Evolutionary conservation across 2,113 vertebrate genomes (phyloP), one percentile per base, ranked within the genome.

Genomic region (Microtus oregoni): DNA sequence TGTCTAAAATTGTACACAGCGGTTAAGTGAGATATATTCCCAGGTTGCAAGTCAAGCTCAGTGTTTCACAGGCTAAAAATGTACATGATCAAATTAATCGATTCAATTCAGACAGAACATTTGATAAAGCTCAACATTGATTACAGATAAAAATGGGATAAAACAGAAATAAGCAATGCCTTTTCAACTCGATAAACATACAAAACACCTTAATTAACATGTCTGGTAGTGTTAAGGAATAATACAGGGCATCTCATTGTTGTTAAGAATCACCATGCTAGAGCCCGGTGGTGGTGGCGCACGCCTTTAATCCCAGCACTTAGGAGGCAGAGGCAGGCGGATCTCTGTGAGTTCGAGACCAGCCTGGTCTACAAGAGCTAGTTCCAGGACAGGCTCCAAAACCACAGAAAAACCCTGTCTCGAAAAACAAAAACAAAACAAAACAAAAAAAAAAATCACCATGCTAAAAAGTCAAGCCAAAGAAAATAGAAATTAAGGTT

Each of bases 401-500:
- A n/a, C n/a, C n/a, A n/a, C n/a, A n/a, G n/a, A n/a, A n/a, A n/a
- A n/a, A n/a, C n/a, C n/a, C n/a, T n/a, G n/a, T n/a, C n/a, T n/a
- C n/a, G n/a, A n/a, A n/a, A n/a, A n/a, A n/a, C n/a, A n/a, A n/a
- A n/a, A n/a, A n/a, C n/a, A n/a, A n/a, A n/a, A n/a, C n/a, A n/a
- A n/a, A n/a, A n/a, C n/a, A n/a, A n/a, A n/a, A n/a, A n/a, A n/a
- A n/a, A n/a, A n/a, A 17, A 88, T 4, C 5, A 50, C 15, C 14
- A 14, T 32, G 44, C 15, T 41, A 68, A 32, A n/a, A 78, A 35
- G 61, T 88, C 5, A 61, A 32, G 14, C 24, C 55, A 79, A 26
- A n/a, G 38, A 24, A 81, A 47, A 76, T 81, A 28, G 28, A 92
- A 94, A 95, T 95, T 55, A 47, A 86, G 50, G 12, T 78, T 75